Evolutionary conservation across 2,888 invertebrate genomes (phyloP).

Genomic region (Pasiphila rectangulata): DNA sequence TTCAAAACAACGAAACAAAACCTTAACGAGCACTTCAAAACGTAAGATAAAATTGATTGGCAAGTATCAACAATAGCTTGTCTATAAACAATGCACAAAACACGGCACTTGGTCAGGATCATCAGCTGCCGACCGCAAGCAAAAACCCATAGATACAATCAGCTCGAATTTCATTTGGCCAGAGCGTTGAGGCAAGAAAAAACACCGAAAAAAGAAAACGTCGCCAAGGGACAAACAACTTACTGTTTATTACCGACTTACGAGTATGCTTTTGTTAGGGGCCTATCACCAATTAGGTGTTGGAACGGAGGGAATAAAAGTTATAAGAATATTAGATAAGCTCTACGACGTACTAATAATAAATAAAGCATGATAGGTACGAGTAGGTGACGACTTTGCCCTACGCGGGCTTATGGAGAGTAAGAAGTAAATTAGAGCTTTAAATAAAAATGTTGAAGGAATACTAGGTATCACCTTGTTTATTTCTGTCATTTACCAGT

Average conservation of each 20-base stretch:
- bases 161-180: conserved; percentile 76
- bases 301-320: no score
- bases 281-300: not conserved
- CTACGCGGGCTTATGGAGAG: no score
- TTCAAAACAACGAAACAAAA: not conserved
- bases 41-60: conserved; percentile 29
- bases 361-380: no score
- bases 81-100: conserved; percentile 66
- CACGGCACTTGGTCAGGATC: conserved; percentile 50
- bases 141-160: conserved; percentile 77
- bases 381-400: no score
- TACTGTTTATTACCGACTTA: conserved; percentile 59
- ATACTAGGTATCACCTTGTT: no score
- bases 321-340: no score
- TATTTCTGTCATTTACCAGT: no score
- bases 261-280: conserved; percentile 46
- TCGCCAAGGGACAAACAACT: conserved; percentile 64
- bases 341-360: no score
- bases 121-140: conserved; percentile 78
- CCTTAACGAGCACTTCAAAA: not conserved
- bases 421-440: no score
- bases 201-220: conserved; percentile 52
- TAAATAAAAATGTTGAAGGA: no score
- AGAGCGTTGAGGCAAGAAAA: conserved; percentile 58
- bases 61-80: conserved; percentile 40